Percentiles rank a stretch among this genome's conserved stretches.
These are phyloP conservation scores for Scatophagus argus DNA, from an alignment of 2,113 vertebrate genomes.

Conservation along the genomic window DNA sequence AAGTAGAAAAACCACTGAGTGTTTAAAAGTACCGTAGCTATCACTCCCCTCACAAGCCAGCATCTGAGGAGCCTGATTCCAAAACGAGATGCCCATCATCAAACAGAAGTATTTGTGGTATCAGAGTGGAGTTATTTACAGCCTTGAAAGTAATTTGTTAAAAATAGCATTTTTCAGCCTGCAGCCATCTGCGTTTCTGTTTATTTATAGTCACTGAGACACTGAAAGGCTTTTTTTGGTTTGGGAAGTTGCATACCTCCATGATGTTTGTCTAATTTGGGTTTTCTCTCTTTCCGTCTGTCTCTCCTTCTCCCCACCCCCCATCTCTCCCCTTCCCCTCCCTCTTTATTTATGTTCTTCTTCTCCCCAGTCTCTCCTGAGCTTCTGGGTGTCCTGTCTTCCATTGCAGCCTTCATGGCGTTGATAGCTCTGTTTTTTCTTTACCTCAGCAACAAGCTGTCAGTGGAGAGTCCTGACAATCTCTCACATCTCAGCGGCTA, in stretches of 20 bases:
- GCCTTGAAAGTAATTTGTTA: background rate
- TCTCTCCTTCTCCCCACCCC: background rate
- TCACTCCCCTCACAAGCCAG: conserved; percentile 16
- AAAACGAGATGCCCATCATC: conserved; percentile 27
- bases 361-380: conserved; percentile 94
- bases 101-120: conserved; percentile 14
- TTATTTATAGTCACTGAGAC: background rate
- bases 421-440: conserved; percentile 96
- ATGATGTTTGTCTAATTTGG: conserved; percentile 18
- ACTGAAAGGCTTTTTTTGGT: background rate
- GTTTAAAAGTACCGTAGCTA: conserved; percentile 25
- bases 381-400: conserved; percentile 95
- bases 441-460: conserved; percentile 98
- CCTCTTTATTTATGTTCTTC: conserved; percentile 40
- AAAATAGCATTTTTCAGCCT: background rate
- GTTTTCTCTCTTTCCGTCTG: conserved; percentile 23
- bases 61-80: conserved; percentile 21
- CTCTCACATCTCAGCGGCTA: conserved; percentile 89
- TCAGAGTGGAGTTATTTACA: conserved; percentile 21
- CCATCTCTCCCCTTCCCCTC: background rate
- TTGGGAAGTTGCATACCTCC: conserved; percentile 5
- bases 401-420: conserved; percentile 92
- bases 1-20: conserved; percentile 43
- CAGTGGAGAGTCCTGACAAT: conserved; percentile 89
- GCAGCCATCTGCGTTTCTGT: conserved; percentile 8